These are phyloP conservation scores for Ctenodactylus gundi DNA, from an alignment of 2,113 vertebrate species.

Conservation along the genomic window DNA sequence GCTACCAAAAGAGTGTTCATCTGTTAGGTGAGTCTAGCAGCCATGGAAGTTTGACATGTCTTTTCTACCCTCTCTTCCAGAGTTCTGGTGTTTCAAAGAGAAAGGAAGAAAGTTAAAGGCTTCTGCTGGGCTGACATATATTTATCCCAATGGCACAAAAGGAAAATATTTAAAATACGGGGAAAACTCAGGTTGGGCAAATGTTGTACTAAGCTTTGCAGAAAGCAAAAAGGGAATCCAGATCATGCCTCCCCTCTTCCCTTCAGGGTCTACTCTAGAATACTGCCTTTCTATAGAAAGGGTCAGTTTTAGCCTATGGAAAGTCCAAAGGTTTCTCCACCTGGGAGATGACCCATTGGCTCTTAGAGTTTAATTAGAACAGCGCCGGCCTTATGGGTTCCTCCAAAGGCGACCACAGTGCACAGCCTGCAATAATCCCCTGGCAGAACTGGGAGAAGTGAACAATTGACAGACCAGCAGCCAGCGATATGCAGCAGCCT, in stretches of 20 bases:
- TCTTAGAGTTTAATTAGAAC: background rate
- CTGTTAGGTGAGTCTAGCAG: background rate
- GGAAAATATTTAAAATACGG: background rate
- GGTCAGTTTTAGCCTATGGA: background rate
- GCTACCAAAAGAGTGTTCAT: background rate
- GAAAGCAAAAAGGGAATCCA: background rate
- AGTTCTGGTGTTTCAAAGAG: background rate
- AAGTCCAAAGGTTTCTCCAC: background rate
- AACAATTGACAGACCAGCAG: background rate
- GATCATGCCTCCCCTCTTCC: background rate
- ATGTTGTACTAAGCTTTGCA: background rate
- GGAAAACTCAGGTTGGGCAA: background rate
- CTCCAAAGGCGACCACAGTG: background rate
- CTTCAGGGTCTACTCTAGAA: background rate
- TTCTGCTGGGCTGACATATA: background rate
- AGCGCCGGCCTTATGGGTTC: background rate
- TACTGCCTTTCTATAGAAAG: background rate
- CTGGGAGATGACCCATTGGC: background rate
- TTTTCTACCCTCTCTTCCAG: background rate
- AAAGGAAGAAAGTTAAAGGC: background rate
- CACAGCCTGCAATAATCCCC: background rate
- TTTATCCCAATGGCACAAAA: background rate
- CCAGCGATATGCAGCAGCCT: background rate
- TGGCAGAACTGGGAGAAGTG: background rate
- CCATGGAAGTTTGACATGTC: background rate